These are phyloP conservation scores for Pelecanoides urinatrix DNA, from an alignment of 2,113 vertebrate species.

Conservation along the genomic window DNA sequence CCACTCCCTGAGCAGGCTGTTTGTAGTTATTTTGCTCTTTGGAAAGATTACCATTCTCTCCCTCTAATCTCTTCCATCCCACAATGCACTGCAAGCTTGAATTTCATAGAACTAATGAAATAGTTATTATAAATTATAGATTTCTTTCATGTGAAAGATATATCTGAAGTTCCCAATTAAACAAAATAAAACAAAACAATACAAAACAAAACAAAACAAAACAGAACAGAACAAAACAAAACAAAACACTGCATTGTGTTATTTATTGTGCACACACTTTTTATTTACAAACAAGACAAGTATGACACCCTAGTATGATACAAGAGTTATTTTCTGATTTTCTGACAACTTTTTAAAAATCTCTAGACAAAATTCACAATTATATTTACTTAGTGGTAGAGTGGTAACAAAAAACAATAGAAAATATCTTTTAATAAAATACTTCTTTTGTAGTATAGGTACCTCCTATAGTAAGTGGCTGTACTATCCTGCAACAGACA, in stretches of 20 bases:
- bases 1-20: neutral
- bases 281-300: neutral
- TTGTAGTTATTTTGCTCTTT: neutral
- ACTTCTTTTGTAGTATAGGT: neutral
- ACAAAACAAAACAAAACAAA: neutral
- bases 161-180: neutral
- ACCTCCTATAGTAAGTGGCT: neutral
- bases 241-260: neutral
- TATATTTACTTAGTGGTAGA: neutral
- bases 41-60: neutral
- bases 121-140: neutral
- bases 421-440: neutral
- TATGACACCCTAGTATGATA: neutral
- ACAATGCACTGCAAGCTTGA: neutral
- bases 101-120: neutral
- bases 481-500: neutral
- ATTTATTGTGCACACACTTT: neutral
- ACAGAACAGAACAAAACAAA: neutral
- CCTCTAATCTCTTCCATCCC: neutral
- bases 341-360: neutral
- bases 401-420: neutral
- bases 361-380: neutral
- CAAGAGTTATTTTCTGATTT: neutral
- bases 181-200: neutral
- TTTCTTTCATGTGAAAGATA: neutral